Base-by-base conservation (phyloP, 1,140 invertebrate species). In the Drosophila tristis region DNA sequence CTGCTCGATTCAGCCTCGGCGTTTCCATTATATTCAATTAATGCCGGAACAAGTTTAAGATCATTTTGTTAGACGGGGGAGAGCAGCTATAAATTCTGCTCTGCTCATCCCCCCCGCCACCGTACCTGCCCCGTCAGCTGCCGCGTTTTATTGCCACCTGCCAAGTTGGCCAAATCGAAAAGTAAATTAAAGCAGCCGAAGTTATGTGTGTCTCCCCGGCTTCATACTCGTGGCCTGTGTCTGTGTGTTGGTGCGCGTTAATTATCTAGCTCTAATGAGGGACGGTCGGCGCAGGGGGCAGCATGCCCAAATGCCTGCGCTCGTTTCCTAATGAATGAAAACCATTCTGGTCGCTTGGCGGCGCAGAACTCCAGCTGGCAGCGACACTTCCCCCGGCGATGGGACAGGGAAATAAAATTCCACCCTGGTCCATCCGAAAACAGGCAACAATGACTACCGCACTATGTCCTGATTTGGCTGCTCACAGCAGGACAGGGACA, bases 381-480 rank as follows among this genome's bases (percentile, higher is more conserved):
- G 47, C 31, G 56, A 58, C 39, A 58, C 39, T 63, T 59, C 48
- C 9, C n/a, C 11, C 25, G 25, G 53, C 26, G 35, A 23, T 26
- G 13, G 43, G 49, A 54, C 44, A 44, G 25, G 71, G 35, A 74
- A 74, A 75, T 58, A 74, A 75, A 74, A 74, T 59, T 65, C 71
- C 75, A 74, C 74, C 74, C 74, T 25, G 47, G 39, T 29, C 45
- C 50, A 43, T 50, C 15, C 58, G 15, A 39, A 44, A 50, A 50
- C 56, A 51, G 45, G 48, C 63, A 50, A 26, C 55, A 51, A 67
- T 75, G 70, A 86, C 82, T 87, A 87, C 82, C 82, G 82, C 82
- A 87, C 82, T 79, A 56, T 64, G 66, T 87, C 63, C 79, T 89
- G 84, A 87, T 87, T 87, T 87, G 74, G 72, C 65, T 47, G 81